Evolutionary conservation across 2,797 vertebrate genomes (phyloP).

Genomic region (Diplodus puntazzo): DNA sequence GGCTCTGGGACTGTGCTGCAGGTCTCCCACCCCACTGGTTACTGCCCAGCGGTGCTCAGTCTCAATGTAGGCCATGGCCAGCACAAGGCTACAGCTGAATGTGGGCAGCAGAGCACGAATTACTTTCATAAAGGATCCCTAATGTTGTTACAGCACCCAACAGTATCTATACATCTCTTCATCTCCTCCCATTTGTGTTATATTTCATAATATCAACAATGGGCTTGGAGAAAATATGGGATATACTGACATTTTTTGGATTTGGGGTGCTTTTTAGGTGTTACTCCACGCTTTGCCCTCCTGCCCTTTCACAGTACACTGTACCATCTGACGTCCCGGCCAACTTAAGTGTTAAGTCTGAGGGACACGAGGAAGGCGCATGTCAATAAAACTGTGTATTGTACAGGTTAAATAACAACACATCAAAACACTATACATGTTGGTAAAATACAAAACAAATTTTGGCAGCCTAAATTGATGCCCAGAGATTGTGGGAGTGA

Average conservation of each 20-base stretch:
- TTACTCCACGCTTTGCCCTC: neutral
- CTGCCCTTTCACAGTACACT: neutral
- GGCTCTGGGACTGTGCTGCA: neutral
- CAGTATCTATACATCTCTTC: neutral
- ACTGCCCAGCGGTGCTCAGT: no score
- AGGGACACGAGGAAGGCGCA: neutral
- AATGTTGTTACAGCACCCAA: no score
- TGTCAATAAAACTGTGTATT: neutral
- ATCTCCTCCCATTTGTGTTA: neutral
- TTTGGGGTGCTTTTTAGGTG: neutral
- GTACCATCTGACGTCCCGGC: neutral
- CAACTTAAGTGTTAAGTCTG: neutral
- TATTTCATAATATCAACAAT: neutral
- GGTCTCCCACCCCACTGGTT: neutral
- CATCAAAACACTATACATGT: neutral
- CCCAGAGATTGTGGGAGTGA: neutral
- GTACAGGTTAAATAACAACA: neutral
- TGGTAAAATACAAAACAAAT: neutral
- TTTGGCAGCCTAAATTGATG: neutral
- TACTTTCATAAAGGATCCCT: neutral
- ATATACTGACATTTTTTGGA: neutral
- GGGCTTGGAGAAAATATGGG: neutral
- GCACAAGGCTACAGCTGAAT: no score
- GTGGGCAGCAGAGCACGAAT: no score
- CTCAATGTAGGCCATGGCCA: no score